phyloP scores from a whole-genome alignment of 1,140 invertebrate genomes.

The Aphelinus atriplicis region DNA sequence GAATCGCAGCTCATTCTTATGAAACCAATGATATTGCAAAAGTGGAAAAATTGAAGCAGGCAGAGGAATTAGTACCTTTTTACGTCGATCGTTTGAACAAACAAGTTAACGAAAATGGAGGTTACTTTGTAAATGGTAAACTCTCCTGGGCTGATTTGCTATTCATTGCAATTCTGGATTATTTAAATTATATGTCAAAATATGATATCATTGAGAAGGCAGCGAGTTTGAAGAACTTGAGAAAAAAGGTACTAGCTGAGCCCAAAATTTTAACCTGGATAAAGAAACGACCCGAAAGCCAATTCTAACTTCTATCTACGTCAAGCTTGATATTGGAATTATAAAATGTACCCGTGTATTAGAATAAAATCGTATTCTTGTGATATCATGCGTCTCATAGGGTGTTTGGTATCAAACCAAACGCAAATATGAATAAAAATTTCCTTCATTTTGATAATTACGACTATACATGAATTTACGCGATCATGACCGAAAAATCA shows the following conservation, averaged over 20 bases:
- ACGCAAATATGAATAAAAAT: too few relatives aligned
- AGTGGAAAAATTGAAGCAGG: constrained; percentile 45
- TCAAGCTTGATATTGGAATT: too few relatives aligned
- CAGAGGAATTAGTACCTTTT: constrained; percentile 49
- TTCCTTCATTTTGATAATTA: too few relatives aligned
- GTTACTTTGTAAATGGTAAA: constrained; percentile 58
- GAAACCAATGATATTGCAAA: constrained; percentile 50
- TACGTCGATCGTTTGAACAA: constrained; percentile 60
- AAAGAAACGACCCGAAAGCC: constrained; percentile 69
- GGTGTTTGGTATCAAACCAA: too few relatives aligned
- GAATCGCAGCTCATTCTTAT: constrained; percentile 52
- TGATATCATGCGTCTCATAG: too few relatives aligned
- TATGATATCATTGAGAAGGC: constrained; percentile 69
- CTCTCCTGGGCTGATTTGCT: constrained; percentile 74
- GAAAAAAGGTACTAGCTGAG: constrained; percentile 66
- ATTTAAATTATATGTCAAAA: constrained; percentile 68
- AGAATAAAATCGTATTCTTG: too few relatives aligned
- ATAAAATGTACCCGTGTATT: too few relatives aligned
- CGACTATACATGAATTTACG: too few relatives aligned
- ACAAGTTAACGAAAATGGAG: constrained; percentile 61
- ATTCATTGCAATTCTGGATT: constrained; percentile 71
- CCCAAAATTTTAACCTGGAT: constrained; percentile 74
- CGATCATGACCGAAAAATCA: too few relatives aligned
- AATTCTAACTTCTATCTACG: constrained; percentile 38
- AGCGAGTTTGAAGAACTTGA: constrained; percentile 68